Evolutionary conservation across 2,888 invertebrate species (phyloP).

Genomic region (Chymomyza caudatula): DNA sequence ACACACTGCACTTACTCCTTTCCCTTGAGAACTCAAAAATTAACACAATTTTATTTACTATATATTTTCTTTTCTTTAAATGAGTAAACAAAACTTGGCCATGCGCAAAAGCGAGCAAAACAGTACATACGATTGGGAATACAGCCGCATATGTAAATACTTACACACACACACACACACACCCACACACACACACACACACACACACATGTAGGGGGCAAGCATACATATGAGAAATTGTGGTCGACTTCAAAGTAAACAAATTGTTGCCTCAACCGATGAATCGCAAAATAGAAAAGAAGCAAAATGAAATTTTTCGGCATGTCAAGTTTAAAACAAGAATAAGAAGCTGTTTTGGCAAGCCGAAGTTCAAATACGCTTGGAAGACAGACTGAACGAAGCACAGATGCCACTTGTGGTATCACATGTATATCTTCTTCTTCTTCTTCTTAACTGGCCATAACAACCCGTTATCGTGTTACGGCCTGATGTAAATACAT

Average conservation of each 20-base stretch:
- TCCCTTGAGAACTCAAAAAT: constrained; percentile 34
- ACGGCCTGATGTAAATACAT: too few relatives aligned
- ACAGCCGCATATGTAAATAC: constrained; percentile 46
- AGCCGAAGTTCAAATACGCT: background rate
- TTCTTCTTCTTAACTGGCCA: too few relatives aligned
- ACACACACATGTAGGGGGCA: background rate
- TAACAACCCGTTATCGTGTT: too few relatives aligned
- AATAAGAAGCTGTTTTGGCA: background rate
- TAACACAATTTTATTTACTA: constrained; percentile 49
- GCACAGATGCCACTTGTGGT: background rate
- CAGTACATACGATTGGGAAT: constrained; percentile 44
- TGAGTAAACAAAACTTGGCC: constrained; percentile 60
- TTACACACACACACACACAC: constrained; percentile 47
- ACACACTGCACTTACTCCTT: background rate
- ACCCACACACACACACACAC: constrained; percentile 27
- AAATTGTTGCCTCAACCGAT: constrained; percentile 29
- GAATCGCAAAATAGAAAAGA: constrained; percentile 32
- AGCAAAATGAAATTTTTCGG: constrained; percentile 25
- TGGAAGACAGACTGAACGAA: background rate
- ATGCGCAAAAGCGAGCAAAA: constrained; percentile 47
- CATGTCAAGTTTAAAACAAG: constrained; percentile 12
- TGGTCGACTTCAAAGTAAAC: constrained; percentile 25
- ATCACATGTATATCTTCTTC: too few relatives aligned
- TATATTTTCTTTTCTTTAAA: constrained; percentile 45
- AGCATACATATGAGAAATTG: background rate